These are phyloP conservation scores for Eristalis arbustorum DNA, from an alignment of 2,888 invertebrate genomes.

Conservation along the genomic window DNA sequence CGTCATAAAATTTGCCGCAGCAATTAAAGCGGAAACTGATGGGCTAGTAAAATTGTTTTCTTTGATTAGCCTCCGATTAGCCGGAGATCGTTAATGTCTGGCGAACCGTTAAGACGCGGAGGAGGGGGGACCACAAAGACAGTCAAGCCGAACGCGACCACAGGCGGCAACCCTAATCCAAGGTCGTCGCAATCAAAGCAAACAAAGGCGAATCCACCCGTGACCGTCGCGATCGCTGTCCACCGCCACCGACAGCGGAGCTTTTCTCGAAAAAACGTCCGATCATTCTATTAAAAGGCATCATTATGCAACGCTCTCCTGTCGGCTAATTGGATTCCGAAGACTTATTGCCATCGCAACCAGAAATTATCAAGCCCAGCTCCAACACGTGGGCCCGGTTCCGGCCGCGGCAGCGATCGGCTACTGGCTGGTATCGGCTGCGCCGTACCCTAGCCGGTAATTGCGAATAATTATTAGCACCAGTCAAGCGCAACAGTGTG, in stretches of 20 bases:
- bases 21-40: constrained; percentile 2
- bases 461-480: constrained; percentile 70
- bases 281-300: constrained; percentile 53
- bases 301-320: constrained; percentile 67
- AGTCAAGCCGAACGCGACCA: neutral
- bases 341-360: constrained; percentile 69
- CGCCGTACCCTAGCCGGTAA: constrained; percentile 48
- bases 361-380: constrained; percentile 62
- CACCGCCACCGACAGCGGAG: neutral
- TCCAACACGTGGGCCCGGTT: constrained; percentile 63
- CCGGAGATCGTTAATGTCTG: neutral
- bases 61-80: neutral
- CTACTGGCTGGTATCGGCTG: constrained; percentile 5
- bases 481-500: constrained; percentile 68
- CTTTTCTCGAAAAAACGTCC: neutral
- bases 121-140: neutral
- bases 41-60: neutral
- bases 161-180: neutral
- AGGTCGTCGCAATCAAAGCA: neutral
- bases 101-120: constrained; percentile 20
- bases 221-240: neutral
- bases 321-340: constrained; percentile 67
- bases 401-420: constrained; percentile 36
- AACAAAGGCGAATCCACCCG: neutral
- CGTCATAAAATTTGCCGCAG: neutral